Base-by-base conservation (phyloP, 2,797 vertebrate species). In the Taeniopygia guttata region DNA sequence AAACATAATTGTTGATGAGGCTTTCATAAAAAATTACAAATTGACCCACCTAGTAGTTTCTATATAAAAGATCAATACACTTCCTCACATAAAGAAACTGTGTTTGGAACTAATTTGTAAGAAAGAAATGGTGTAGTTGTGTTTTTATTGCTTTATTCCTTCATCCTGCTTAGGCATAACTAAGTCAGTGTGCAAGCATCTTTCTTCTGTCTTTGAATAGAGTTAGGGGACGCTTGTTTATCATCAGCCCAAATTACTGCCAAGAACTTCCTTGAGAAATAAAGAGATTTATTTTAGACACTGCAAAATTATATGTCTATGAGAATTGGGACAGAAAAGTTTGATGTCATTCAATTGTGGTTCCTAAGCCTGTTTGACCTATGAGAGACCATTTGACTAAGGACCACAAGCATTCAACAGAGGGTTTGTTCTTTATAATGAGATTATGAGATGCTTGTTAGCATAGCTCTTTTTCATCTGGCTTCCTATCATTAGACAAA, bases 141-240 rank as follows among this genome's bases (percentile, higher is more conserved):
- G n/a, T 22, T 91, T 94, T 86, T 79, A 55, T 87, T 87, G 32
- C 19, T 75, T 6, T 74, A 12, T 74, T 84, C 45, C 52, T 82
- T 92, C 32, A 70, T 56, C 22, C 30, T 2, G 21, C 80, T 52
- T 82, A 73, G 69, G 55, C 20, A 45, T 30, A 59, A 52, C 48
- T 73, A 63, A 76, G 49, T 78, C 68, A 73, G 67, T 27, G 34
- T 45, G 16, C 2, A 2, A 87, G 81, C 56, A 60, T 17, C 68
- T 90, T 89, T 90, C 56, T 94, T 60, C 63, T 84, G 29, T 46
- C 72, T 93, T 96, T 49, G 82, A 90, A 84, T 60, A 38, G 42
- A 55, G 40, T 79, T 87, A 84, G 68, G 74, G 26, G 20, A 79
- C 20, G 20, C 16, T 82, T 90, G 63, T 81, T 90, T 92, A 82